Base-by-base conservation (phyloP, 2,888 invertebrate genomes). In the Chymomyza amoena region DNA sequence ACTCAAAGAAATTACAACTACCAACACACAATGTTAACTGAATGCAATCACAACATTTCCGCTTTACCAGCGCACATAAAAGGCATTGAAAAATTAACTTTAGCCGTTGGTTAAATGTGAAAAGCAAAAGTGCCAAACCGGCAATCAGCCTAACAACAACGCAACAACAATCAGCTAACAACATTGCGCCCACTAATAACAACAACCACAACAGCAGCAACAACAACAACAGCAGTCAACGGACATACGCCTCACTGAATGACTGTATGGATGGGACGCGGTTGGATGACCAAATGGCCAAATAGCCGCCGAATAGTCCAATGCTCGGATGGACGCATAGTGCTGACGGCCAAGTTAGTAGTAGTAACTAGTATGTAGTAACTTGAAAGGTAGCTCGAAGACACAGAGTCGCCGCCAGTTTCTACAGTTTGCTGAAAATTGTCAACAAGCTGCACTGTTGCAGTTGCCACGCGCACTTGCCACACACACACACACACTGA, bases 71-170 rank as follows among this genome's bases (percentile, higher is more conserved):
- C 39, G 39, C 4, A 84, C 86, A 76, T 76, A 82, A 85, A 82
- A 79, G 82, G 85, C 80, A 85, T 75, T 75, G 68, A 68, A 75
- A 80, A 87, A 82, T 82, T 86, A 86, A 84, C 76, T 70, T 64
- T 73, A 70, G 75, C 62, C 60, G 20, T 36, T 63, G 32, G 62
- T 62, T 32, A 61, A 68, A 57, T 76, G 80, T 78, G 80, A 67
- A 85, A 82, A 85, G 78, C 78, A 78, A 80, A 83, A 73, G 67
- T 73, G 54, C 54, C 18, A 54, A 20, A 16, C 16, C 18, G 61
- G 52, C 15, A 45, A 45, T 45, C 15, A 50, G 61, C 13, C 61
- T 25, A 61, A 25, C 39, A 18, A 62, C 61, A 56, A 18, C 56
- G 39, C 39, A 13, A 13, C 39, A 45, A 45, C 39, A 45, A 45